Evolutionary conservation across 2,113 vertebrate genomes (phyloP).

Genomic region (Alethe castanea): DNA sequence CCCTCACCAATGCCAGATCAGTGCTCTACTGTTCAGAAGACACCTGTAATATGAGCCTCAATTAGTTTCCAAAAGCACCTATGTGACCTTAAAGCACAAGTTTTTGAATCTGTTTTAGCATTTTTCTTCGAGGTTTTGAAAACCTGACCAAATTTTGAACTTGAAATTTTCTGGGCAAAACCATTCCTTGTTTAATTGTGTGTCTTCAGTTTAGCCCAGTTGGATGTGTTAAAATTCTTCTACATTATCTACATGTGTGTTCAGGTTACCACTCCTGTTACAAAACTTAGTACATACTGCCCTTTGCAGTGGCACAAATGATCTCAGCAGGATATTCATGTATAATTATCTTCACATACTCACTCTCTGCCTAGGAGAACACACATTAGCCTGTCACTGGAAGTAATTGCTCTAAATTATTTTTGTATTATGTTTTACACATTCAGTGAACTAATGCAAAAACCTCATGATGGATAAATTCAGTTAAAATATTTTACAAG

Average conservation of each 20-base stretch:
- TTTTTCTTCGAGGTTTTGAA: background rate
- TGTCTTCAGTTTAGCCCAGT: background rate
- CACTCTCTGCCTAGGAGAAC: background rate
- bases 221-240: background rate
- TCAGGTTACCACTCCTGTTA: background rate
- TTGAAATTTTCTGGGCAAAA: background rate
- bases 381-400: background rate
- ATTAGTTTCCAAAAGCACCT: background rate
- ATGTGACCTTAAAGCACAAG: background rate
- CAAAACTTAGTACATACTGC: background rate
- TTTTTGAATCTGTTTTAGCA: background rate
- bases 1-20: background rate
- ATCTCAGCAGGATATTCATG: background rate
- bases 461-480: background rate
- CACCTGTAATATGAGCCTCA: background rate
- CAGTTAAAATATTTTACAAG: background rate
- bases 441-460: background rate
- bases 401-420: slow-evolving; percentile 2
- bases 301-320: background rate
- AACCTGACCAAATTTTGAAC: background rate
- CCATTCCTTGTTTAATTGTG: background rate
- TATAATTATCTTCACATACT: slow-evolving; percentile 8
- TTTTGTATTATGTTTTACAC: background rate
- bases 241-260: background rate
- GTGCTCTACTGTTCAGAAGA: background rate